phyloP scores from a whole-genome alignment of 2,888 invertebrate genomes.

The Polydrusus cervinus region DNA sequence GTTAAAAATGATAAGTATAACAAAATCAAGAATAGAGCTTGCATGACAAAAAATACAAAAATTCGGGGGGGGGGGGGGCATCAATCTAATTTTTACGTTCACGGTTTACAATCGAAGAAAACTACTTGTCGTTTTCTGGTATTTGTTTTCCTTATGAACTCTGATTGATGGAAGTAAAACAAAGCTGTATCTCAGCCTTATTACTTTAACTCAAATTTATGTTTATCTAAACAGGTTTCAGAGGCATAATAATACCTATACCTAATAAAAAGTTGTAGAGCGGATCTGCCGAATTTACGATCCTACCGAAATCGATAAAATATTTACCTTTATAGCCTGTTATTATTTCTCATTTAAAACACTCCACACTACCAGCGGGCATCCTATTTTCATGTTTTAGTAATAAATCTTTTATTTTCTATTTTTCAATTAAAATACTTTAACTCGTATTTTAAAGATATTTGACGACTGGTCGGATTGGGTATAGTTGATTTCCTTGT shows the following conservation, averaged over 20 bases:
- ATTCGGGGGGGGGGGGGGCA: too few relatives aligned
- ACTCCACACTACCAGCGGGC: slow-evolving; percentile 36
- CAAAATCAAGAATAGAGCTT: too few relatives aligned
- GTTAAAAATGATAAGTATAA: too few relatives aligned
- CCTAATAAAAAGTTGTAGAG: slow-evolving; percentile 12
- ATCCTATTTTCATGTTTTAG: slow-evolving; percentile 45
- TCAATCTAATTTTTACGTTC: too few relatives aligned
- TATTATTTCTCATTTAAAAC: slow-evolving; percentile 46
- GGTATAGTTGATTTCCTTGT: too few relatives aligned
- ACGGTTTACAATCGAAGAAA: too few relatives aligned
- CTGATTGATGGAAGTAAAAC: too few relatives aligned
- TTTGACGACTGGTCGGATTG: neutral
- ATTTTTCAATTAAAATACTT: slow-evolving; percentile 34
- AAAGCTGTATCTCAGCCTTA: neutral
- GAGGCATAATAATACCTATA: neutral
- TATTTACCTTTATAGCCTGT: slow-evolving; percentile 31
- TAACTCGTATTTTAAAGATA: neutral
- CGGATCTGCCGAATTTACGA: slow-evolving; percentile 37
- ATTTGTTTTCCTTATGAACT: too few relatives aligned
- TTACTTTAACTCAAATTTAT: neutral
- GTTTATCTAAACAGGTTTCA: slow-evolving; percentile 7
- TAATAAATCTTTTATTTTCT: slow-evolving; percentile 30
- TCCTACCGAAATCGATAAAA: slow-evolving; percentile 46
- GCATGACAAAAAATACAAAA: too few relatives aligned
- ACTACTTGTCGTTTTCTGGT: too few relatives aligned